A percentile compares a stretch with the other conserved stretches of the same genome.
These are phyloP conservation scores for Callimorpha dominula DNA, from an alignment of 2,888 invertebrate species.

Conservation along the genomic window DNA sequence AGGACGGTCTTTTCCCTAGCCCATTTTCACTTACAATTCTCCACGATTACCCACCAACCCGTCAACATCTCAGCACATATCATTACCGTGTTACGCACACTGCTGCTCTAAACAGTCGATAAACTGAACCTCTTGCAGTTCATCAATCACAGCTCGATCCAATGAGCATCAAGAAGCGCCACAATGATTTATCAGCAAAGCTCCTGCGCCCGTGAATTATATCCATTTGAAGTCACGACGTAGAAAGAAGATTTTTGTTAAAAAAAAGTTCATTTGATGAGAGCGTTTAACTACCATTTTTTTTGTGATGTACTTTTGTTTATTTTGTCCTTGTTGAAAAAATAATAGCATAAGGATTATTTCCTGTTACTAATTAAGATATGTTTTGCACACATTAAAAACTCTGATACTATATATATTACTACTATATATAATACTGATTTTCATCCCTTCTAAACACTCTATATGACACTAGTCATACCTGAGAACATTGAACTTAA, in stretches of 20 bases:
- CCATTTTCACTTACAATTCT: not conserved
- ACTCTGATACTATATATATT: too few relatives aligned
- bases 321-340: not conserved
- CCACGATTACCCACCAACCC: slow-evolving; percentile 25
- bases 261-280: slow-evolving; percentile 39
- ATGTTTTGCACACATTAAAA: not conserved
- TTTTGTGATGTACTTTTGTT: not conserved
- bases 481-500: too few relatives aligned
- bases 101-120: slow-evolving; percentile 48
- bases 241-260: slow-evolving; percentile 38
- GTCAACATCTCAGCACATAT: slow-evolving; percentile 33
- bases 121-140: slow-evolving; percentile 44
- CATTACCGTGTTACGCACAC: slow-evolving; percentile 53
- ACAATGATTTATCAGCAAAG: slow-evolving; percentile 76
- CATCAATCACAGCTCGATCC: slow-evolving; percentile 78
- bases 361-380: not conserved
- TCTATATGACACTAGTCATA: too few relatives aligned
- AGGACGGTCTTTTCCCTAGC: too few relatives aligned
- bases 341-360: not conserved
- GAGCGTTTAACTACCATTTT: slow-evolving; percentile 29
- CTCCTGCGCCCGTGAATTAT: slow-evolving; percentile 57
- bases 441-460: too few relatives aligned
- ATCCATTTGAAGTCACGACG: slow-evolving; percentile 61
- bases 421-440: too few relatives aligned
- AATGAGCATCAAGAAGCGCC: slow-evolving; percentile 82